Evolutionary conservation across 2,888 invertebrate species (phyloP).

Genomic region (Lasioglossum villosulum): DNA sequence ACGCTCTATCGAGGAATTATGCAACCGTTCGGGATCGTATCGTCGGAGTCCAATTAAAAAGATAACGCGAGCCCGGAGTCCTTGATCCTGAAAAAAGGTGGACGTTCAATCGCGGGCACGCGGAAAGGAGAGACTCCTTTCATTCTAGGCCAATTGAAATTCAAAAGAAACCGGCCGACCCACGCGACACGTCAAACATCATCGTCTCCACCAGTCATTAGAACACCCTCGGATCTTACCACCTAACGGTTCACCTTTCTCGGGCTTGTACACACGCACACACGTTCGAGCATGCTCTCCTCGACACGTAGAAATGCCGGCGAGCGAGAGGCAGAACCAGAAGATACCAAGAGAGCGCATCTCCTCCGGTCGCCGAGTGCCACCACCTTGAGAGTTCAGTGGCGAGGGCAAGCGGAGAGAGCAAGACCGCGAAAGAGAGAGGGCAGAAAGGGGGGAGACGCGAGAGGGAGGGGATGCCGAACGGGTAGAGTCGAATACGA

Average conservation of each 20-base stretch:
- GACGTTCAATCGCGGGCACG: background rate
- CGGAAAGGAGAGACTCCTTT: background rate
- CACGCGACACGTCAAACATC: slow-evolving; percentile 31
- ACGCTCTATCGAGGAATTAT: background rate
- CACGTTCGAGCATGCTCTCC: background rate
- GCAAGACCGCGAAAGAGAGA: background rate
- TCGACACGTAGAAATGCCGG: slow-evolving; percentile 43
- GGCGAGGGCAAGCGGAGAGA: slow-evolving; percentile 43
- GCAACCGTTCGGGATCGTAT: background rate
- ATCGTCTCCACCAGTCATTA: slow-evolving; percentile 42
- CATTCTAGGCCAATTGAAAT: background rate
- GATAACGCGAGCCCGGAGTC: background rate
- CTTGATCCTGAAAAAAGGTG: background rate
- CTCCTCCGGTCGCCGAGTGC: slow-evolving; percentile 64
- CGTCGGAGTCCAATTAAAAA: background rate
- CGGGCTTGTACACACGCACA: background rate
- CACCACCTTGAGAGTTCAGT: slow-evolving; percentile 67
- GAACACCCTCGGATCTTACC: slow-evolving; percentile 63
- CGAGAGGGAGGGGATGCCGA: slow-evolving; percentile 6
- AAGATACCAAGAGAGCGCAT: slow-evolving; percentile 63
- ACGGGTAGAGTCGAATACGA: slow-evolving; percentile 20
- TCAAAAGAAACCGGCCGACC: background rate
- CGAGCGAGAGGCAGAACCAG: slow-evolving; percentile 56
- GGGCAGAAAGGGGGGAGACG: background rate
- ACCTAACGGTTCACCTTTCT: slow-evolving; percentile 64